Conservation (phyloP, 1,140 invertebrate genomes). For the honey bee (Apis mellifera) region DNA sequence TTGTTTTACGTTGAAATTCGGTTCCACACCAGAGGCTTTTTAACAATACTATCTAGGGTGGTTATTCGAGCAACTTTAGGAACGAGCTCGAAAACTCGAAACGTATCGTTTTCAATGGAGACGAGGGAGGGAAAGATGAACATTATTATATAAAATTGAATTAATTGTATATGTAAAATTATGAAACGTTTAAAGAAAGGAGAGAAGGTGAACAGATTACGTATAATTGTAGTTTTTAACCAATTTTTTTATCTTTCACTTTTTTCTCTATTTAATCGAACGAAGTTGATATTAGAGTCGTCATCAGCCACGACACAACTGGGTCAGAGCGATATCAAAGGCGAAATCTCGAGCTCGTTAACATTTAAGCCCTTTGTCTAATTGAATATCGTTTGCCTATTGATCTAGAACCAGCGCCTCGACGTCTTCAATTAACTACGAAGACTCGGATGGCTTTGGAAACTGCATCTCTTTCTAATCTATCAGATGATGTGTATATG, state of each 20-base stretch:
- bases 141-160: no score
- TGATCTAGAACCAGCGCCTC: constrained; percentile 1
- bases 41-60: no score
- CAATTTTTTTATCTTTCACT: background rate
- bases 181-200: no score
- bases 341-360: constrained; percentile 38
- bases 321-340: constrained; percentile 22
- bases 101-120: no score
- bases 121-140: no score
- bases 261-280: constrained; percentile 20
- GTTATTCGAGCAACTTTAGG: background rate
- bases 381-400: constrained; percentile 49
- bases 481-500: no score
- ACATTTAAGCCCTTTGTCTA: constrained; percentile 42
- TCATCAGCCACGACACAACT: background rate
- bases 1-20: background rate
- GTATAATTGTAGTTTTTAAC: background rate
- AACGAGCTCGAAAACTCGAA: background rate
- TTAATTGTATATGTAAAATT: no score
- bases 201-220: background rate
- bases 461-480: background rate
- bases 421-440: constrained; percentile 12
- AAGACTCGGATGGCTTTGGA: background rate
- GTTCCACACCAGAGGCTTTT: background rate
- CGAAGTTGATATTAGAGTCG: constrained; percentile 5